Percentiles rank a stretch among this genome's conserved stretches.
Conservation (phyloP, 2,888 invertebrate genomes). For the Sarcophaga carnaria region DNA sequence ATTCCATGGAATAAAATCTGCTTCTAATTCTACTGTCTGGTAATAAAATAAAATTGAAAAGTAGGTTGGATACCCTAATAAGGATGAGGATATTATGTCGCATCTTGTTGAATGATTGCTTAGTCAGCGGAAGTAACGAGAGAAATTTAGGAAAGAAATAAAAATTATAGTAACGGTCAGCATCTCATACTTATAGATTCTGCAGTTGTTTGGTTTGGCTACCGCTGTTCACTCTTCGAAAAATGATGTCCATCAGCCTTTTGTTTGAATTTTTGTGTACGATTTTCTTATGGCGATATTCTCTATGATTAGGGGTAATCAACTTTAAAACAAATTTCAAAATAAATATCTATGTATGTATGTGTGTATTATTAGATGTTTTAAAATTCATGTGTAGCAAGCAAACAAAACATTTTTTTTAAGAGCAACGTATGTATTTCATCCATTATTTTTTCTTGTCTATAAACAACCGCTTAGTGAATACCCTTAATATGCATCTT, state of each 20-base stretch:
- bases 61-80: no score
- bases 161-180: constrained; percentile 28
- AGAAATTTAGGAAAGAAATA: neutral
- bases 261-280: constrained; percentile 18
- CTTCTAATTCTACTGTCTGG: no score
- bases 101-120: constrained; percentile 15
- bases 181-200: constrained; percentile 11
- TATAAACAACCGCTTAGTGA: neutral
- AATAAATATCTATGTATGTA: no score
- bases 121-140: constrained; percentile 31
- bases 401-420: no score
- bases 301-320: constrained; percentile 19
- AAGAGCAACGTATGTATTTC: no score
- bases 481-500: constrained; percentile 3
- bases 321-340: neutral
- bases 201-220: neutral
- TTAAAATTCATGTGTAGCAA: no score
- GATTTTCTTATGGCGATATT: neutral
- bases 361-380: no score
- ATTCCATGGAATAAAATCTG: no score
- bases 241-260: constrained; percentile 50
- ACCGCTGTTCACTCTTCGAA: constrained; percentile 10
- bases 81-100: no score
- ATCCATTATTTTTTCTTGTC: neutral
- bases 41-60: no score